Evolutionary conservation across 1,140 invertebrate genomes (phyloP).

Genomic region (Lasaia peninsularis): DNA sequence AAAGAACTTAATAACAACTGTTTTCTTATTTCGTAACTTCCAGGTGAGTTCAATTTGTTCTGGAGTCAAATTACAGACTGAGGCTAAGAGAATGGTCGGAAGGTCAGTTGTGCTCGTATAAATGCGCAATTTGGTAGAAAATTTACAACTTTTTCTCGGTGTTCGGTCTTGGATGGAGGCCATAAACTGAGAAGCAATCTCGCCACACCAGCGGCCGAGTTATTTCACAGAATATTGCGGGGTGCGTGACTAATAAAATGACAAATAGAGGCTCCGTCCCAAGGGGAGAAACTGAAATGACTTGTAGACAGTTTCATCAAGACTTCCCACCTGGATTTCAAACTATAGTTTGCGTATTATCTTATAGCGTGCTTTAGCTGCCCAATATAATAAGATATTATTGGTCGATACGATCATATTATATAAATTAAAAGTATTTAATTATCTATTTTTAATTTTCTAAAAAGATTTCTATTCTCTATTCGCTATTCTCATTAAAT

Average conservation of each 20-base stretch:
- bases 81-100: conserved; percentile 39
- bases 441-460: too few relatives aligned
- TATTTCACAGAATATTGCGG: conserved; percentile 72
- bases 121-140: conserved; percentile 66
- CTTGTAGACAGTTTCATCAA: neutral
- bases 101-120: conserved; percentile 62
- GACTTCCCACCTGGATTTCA: neutral
- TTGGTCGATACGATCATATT: too few relatives aligned
- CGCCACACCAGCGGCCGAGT: conserved; percentile 54
- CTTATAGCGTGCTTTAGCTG: too few relatives aligned
- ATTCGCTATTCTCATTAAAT: too few relatives aligned
- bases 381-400: too few relatives aligned
- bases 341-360: neutral
- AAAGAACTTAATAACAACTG: conserved; percentile 3
- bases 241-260: conserved; percentile 71
- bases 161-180: conserved; percentile 48
- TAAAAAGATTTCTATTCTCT: too few relatives aligned
- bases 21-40: conserved; percentile 19
- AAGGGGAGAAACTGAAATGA: conserved; percentile 16
- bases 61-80: conserved; percentile 41
- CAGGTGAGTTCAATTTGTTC: conserved; percentile 50
- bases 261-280: conserved; percentile 52
- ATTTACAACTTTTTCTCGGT: conserved; percentile 71
- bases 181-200: conserved; percentile 73
- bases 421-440: too few relatives aligned